phyloP scores from a whole-genome alignment of 2,888 invertebrate genomes.

The Phrixothrix hirtus region DNA sequence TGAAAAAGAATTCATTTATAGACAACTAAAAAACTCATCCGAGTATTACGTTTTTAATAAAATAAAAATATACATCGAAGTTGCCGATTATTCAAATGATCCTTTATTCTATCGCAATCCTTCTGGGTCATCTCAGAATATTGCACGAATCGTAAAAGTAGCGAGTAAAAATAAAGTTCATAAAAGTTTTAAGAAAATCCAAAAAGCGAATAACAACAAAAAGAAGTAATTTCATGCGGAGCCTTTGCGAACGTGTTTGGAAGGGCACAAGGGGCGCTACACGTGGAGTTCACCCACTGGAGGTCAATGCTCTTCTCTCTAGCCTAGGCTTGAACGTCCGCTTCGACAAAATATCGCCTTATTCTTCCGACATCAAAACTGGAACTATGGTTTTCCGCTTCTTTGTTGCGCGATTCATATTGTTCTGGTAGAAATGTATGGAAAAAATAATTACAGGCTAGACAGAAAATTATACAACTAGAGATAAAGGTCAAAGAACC shows the following conservation, averaged over 20 bases:
- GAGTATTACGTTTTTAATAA: no score
- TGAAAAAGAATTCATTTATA: conserved; percentile 2
- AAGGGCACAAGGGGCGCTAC: conserved; percentile 23
- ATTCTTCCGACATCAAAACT: conserved; percentile 26
- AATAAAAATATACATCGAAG: no score
- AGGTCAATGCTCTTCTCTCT: conserved; percentile 25
- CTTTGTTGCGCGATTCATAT: conserved; percentile 16
- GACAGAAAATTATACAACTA: conserved; percentile 9
- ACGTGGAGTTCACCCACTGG: conserved; percentile 24
- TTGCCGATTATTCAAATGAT: conserved; percentile 18
- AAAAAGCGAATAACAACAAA: conserved; percentile 17
- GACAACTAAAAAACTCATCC: no score
- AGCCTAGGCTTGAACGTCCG: conserved; percentile 22
- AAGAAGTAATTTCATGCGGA: conserved; percentile 20
- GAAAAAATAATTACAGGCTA: conserved; percentile 11
- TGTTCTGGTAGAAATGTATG: conserved; percentile 12
- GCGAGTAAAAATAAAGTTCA: conserved; percentile 7
- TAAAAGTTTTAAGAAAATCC: conserved; percentile 16
- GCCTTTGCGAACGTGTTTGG: conserved; percentile 17
- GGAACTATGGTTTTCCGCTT: conserved; percentile 24
- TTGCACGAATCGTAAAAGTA: conserved; percentile 7
- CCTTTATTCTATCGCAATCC: conserved; percentile 2
- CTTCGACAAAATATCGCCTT: conserved; percentile 27
- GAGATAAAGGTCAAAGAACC: conserved; percentile 6
- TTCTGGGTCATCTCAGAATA: conserved; percentile 1